phyloP scores from a whole-genome alignment of 2,797 vertebrate species.

The Cetoscarus ocellatus region DNA sequence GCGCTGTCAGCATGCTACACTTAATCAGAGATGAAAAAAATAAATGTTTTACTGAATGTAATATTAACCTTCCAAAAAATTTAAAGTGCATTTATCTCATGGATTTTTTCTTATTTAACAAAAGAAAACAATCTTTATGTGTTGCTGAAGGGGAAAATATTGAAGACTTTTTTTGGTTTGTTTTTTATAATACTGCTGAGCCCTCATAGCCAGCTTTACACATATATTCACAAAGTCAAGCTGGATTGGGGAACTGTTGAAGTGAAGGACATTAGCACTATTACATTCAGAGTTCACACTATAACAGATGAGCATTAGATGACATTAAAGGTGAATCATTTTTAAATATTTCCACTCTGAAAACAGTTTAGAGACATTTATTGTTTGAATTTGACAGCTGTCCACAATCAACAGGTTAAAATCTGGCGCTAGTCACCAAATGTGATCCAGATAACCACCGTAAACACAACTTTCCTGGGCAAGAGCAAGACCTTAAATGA shows the following conservation, averaged over 20 bases:
- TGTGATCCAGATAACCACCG: conserved; percentile 24
- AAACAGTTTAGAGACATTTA: conserved; percentile 37
- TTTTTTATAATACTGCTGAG: too few relatives aligned
- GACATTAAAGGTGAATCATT: conserved; percentile 16
- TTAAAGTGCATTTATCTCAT: too few relatives aligned
- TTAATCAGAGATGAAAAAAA: too few relatives aligned
- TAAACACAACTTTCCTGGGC: conserved; percentile 52
- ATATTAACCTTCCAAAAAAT: too few relatives aligned
- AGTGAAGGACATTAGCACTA: background rate
- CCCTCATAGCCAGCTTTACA: too few relatives aligned
- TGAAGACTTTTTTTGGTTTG: too few relatives aligned
- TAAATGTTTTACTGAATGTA: too few relatives aligned
- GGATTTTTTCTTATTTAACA: too few relatives aligned
- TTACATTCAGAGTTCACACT: background rate
- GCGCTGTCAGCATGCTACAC: too few relatives aligned
- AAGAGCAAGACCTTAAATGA: conserved; percentile 48
- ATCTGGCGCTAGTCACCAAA: conserved; percentile 27
- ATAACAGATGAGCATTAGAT: conserved; percentile 6
- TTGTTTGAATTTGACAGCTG: conserved; percentile 47
- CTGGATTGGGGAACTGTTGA: conserved; percentile 29
- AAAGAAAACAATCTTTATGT: too few relatives aligned
- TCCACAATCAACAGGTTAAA: conserved; percentile 41
- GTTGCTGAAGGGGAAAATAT: too few relatives aligned
- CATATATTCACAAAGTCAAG: conserved; percentile 14
- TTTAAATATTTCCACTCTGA: conserved; percentile 35